phyloP scores from a whole-genome alignment of 2,888 invertebrate species.

The Meandrusa payeni region DNA sequence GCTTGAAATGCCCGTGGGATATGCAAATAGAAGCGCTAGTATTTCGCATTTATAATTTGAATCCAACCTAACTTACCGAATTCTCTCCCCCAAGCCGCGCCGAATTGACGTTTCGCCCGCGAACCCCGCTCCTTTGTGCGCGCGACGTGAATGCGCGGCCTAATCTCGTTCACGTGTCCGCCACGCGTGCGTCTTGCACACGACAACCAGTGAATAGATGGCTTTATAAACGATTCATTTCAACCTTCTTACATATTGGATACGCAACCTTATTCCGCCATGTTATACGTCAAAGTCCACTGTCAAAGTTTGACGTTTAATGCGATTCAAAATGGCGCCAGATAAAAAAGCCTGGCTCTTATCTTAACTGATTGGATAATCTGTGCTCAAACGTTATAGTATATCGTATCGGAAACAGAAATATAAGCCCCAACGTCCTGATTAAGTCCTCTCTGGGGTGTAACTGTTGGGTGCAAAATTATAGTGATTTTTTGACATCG shows the following conservation, averaged over 20 bases:
- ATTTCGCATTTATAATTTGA: conserved; percentile 75
- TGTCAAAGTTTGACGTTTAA: conserved; percentile 48
- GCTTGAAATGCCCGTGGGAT: conserved; percentile 59
- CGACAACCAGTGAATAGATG: conserved; percentile 57
- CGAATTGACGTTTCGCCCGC: conserved; percentile 71
- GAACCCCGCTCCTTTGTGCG: conserved; percentile 64
- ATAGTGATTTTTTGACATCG: conserved; percentile 73
- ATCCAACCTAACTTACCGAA: conserved; percentile 74
- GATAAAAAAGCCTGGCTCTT: conserved; percentile 76
- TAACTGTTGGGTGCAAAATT: conserved; percentile 58
- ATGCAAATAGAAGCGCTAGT: conserved; percentile 71
- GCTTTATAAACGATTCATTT: conserved; percentile 43
- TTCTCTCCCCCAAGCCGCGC: conserved; percentile 68
- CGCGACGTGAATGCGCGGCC: conserved; percentile 68
- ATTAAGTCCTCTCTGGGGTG: conserved; percentile 73
- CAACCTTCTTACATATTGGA: conserved; percentile 27
- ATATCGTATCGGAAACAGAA: conserved; percentile 79
- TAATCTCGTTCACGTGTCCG: conserved; percentile 75
- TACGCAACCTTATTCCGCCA: conserved; percentile 40
- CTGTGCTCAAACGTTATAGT: conserved; percentile 76
- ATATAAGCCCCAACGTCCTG: conserved; percentile 67
- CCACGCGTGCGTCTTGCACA: conserved; percentile 68
- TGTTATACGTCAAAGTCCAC: conserved; percentile 42
- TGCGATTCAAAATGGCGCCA: conserved; percentile 35
- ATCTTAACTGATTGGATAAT: conserved; percentile 81